Evolutionary conservation across 1,140 invertebrate species (phyloP), one percentile per base, ranked within the genome.

Genomic region (Lysiphlebus fabarum): DNA sequence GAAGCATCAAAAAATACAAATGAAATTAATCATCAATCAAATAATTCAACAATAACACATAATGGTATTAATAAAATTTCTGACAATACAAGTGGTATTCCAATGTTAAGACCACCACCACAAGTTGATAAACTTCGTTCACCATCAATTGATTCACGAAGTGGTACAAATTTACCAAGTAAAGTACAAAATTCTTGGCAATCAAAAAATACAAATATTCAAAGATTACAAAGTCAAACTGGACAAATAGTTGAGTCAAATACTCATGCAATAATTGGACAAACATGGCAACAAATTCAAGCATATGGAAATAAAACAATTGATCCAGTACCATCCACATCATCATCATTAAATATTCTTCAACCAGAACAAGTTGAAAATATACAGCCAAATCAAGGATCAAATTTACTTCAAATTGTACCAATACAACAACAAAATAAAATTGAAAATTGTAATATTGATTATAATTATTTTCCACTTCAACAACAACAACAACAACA

Each of bases 1-100:
- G 83, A 86, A 50, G 74, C 80, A 12, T 58, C 64, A 43, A 73
- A 84, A 58, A 82, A 83, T 66, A 81, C 80, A 4, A 75, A 77
- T 53, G 68, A 53, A 41, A 41, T 48, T 33, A 58, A 12, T 6
- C 41, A 12, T 6, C 41, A 26, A 5, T 26, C 17, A 26, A 26
- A 4, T 26, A 26, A 26, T 26, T 26, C 17, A 26, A 1, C 4
- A 2, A 1, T 26, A 26, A 26, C 17, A 26, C 17, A 26, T 26
- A 26, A 26, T 26, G 17, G 17, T 26, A 26, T 26, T 26, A 26
- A 26, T 26, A 26, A 26, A 26, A 26, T 4, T 1, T 26, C 17
- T 26, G 77, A 70, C 64, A 12, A 33, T 12, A 7, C 34, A 11
- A 11, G 42, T 1, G 68, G 64, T 1, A 79, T 81, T 40, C 81